Evolutionary conservation across 2,113 vertebrate genomes (phyloP).

Genomic region (Hyperopisus bebe): DNA sequence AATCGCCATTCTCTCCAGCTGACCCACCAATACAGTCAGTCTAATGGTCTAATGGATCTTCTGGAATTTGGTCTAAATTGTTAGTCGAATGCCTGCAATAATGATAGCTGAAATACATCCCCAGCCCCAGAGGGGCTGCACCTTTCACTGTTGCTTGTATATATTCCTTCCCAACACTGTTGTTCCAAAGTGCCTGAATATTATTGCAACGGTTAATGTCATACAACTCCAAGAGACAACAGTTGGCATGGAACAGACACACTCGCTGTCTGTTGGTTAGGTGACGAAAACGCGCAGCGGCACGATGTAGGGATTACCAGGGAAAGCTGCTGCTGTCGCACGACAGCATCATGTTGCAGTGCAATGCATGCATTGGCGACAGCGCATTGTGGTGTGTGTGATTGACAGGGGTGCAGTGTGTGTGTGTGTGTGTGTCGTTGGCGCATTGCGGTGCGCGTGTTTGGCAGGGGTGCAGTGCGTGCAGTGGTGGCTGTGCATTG

Average conservation of each 20-base stretch:
- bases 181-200: neutral
- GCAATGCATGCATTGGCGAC: conserved; percentile 38
- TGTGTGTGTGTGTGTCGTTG: neutral
- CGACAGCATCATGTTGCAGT: neutral
- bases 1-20: neutral
- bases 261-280: neutral
- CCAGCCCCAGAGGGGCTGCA: neutral
- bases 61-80: neutral
- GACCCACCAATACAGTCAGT: neutral
- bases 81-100: neutral
- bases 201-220: neutral
- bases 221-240: neutral
- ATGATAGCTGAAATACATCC: neutral
- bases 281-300: neutral
- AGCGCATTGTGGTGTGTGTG: neutral
- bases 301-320: neutral
- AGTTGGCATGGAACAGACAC: too few species aligned
- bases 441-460: neutral
- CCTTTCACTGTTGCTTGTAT: neutral
- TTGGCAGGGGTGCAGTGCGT: conserved; percentile 22
- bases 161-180: neutral
- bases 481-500: neutral
- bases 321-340: neutral
- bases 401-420: conserved; percentile 25
- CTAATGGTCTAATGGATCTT: conserved; percentile 5